Base-by-base conservation (phyloP, 1,140 invertebrate species). In the Ceratina japonica region DNA sequence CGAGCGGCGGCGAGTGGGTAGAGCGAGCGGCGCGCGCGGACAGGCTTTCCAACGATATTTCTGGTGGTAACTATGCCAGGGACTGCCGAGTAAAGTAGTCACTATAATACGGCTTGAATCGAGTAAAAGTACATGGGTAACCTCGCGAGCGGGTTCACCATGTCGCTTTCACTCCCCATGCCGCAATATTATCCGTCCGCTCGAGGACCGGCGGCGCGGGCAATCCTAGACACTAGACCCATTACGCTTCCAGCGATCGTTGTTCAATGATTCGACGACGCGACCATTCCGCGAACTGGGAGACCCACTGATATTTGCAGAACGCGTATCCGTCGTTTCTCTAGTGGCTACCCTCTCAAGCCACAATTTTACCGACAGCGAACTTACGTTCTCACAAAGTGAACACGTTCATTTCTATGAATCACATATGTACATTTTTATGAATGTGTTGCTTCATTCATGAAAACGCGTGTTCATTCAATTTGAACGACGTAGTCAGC, bases 111-210 rank as follows among this genome's bases (percentile, higher is more conserved):
- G 75, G 66, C 80, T 90, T 62, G 80, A 77, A 87, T 87, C 83
- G 84, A 90, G 88, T 90, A 90, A 91, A 90, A 90, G 90, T 90
- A 86, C 85, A 90, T 81, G 84, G 65, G 79, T 78, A 84, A 80
- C 86, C 84, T 88, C 87, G 86, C 81, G 85, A 88, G 88, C 85
- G 88, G 73, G 88, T 86, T 89, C 89, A 87, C 84, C 87, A 80
- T 87, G 87, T 90, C 90, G 90, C 90, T 91, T 90, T 91, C 89
- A 90, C 89, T 91, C 87, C 83, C 78, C 77, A 78, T 86, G 81
- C 87, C 83, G 84, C 78, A 85, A 85, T 69, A 86, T 86, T 86
- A 86, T 84, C 79, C 79, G 59, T 66, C 18, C 75, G 75, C 61
- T 86, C 85, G 82, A 86, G 82, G 85, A 84, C 79, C 79, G 58